A percentile compares a stretch with the other conserved stretches of the same genome.
phyloP scores from a whole-genome alignment of 2,113 vertebrate genomes.

The Tenrec ecaudatus region DNA sequence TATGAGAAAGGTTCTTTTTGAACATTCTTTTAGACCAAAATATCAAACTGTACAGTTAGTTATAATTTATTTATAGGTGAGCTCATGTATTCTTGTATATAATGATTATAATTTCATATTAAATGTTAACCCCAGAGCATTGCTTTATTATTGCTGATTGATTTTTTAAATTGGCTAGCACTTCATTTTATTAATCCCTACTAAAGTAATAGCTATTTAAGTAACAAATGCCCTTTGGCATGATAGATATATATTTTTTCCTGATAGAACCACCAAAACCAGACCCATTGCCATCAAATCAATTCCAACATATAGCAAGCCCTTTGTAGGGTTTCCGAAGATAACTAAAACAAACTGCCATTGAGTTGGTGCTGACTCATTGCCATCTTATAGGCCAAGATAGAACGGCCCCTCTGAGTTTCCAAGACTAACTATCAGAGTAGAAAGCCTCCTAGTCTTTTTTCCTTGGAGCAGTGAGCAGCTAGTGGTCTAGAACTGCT shows the following conservation, averaged over 20 bases:
- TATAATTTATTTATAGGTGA: background rate
- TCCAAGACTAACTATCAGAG: too few relatives aligned
- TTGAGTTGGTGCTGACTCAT: too few relatives aligned
- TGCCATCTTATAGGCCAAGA: too few relatives aligned
- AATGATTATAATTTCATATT: constrained; percentile 22
- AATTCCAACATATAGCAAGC: too few relatives aligned
- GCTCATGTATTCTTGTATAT: background rate
- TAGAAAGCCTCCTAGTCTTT: too few relatives aligned
- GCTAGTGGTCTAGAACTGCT: too few relatives aligned
- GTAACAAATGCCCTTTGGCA: background rate
- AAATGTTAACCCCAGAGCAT: constrained; percentile 5
- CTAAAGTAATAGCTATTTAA: background rate
- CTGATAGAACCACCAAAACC: background rate
- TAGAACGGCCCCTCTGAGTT: too few relatives aligned
- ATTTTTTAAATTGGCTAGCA: background rate
- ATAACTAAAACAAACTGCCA: too few relatives aligned
- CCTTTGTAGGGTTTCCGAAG: too few relatives aligned
- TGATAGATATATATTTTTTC: background rate
- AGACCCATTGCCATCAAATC: too few relatives aligned
- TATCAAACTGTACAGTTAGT: background rate
- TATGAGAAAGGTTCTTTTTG: constrained; percentile 29
- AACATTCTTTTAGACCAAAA: constrained; percentile 37
- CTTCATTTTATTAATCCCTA: background rate
- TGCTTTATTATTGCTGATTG: constrained; percentile 47
- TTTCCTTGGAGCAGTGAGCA: too few relatives aligned